These are phyloP conservation scores for Poecilobothrus nobilitatus DNA, from an alignment of 2,888 invertebrate genomes.

Conservation along the genomic window DNA sequence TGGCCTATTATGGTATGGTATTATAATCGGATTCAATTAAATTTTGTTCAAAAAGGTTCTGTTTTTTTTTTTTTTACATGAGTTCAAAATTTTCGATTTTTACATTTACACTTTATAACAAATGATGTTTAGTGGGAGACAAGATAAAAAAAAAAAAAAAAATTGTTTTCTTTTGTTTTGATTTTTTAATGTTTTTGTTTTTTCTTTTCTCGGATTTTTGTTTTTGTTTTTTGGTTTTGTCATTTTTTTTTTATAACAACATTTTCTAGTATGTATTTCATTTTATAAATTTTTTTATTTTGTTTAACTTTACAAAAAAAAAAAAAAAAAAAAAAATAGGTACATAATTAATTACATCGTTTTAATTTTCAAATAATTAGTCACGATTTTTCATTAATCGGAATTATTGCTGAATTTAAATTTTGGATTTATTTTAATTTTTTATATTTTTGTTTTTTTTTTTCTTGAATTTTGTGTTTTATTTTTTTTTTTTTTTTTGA, in stretches of 20 bases:
- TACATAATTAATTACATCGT: slow-evolving; percentile 46
- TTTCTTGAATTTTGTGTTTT: neutral
- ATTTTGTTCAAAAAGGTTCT: neutral
- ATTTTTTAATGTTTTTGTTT: too few relatives aligned
- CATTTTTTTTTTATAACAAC: neutral
- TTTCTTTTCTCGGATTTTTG: too few relatives aligned
- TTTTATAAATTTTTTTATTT: neutral
- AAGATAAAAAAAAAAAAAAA: neutral
- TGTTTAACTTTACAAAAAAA: too few relatives aligned
- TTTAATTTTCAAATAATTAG: slow-evolving; percentile 44
- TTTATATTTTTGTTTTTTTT: neutral
- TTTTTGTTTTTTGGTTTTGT: too few relatives aligned
- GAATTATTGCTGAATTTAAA: neutral
- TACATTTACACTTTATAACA: neutral
- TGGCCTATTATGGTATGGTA: too few relatives aligned
- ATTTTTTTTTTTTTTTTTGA: too few relatives aligned
- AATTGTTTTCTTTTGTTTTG: too few relatives aligned
- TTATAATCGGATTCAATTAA: too few relatives aligned
- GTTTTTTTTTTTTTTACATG: neutral
- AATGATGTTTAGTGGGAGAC: neutral
- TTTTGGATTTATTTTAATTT: neutral
- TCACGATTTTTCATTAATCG: slow-evolving; percentile 36
- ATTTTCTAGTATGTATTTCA: neutral
- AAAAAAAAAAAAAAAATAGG: slow-evolving; percentile 24
- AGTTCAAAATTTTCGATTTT: neutral